Conservation (phyloP, 2,797 vertebrate genomes). For the Orestias chungarensis region DNA sequence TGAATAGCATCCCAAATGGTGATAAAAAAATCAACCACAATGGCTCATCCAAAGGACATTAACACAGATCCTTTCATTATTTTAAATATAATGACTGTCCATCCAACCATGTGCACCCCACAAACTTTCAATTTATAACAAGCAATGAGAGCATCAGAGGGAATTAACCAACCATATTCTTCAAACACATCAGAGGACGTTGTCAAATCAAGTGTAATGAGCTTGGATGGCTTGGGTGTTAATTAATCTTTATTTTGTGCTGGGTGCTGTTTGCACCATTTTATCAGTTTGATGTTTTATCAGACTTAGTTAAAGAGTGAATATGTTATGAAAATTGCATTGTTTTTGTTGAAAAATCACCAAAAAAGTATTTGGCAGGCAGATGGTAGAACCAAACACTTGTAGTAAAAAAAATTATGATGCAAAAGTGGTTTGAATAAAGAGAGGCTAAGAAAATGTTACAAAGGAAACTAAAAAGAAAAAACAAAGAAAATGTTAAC, state of each 20-base stretch:
- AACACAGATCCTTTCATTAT: slow-evolving; percentile 65
- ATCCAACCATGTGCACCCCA: slow-evolving; percentile 3
- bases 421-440: not conserved
- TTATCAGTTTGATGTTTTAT: slow-evolving; percentile 9
- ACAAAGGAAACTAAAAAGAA: not conserved
- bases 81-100: slow-evolving; percentile 52
- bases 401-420: not conserved
- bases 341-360: not conserved
- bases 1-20: slow-evolving; percentile 61
- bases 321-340: slow-evolving; percentile 6
- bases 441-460: not conserved
- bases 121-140: slow-evolving; percentile 26
- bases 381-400: not conserved
- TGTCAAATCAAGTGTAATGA: slow-evolving; percentile 21
- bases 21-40: slow-evolving; percentile 55
- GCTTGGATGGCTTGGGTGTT: slow-evolving; percentile 30
- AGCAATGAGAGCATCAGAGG: slow-evolving; percentile 24
- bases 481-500: not conserved
- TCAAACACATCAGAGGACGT: slow-evolving; percentile 42
- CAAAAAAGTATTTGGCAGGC: not conserved
- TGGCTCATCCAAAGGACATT: slow-evolving; percentile 63
- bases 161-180: slow-evolving; percentile 32
- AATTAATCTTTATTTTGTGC: slow-evolving; percentile 45
- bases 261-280: slow-evolving; percentile 11
- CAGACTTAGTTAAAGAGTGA: slow-evolving; percentile 8